Evolutionary conservation across 2,888 invertebrate species (phyloP), one percentile per base, ranked within the genome.

Genomic region (Callimorpha dominula): DNA sequence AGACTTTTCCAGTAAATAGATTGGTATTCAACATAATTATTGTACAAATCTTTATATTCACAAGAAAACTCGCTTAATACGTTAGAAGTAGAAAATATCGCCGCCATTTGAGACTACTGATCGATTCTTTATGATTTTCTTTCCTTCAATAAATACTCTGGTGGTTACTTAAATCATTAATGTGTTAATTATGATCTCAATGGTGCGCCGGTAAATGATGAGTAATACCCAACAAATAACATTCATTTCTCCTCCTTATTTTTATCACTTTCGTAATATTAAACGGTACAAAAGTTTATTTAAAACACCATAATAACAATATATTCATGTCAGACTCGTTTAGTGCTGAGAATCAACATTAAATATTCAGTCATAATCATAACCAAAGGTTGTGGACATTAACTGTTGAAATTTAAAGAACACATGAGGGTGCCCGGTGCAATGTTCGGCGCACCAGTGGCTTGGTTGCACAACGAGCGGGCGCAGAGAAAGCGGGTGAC

Each of bases 401-500:
- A 57, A 49, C 50, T 69, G 50, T 72, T 52, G 67, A 66, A 72
- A 65, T 11, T 68, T 62, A 63, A 85, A 74, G 71, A 70, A 70
- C 77, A 75, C 68, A 74, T 77, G 65, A 76, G 78, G 78, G 82
- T 81, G 79, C 72, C 79, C 82, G 43, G 68, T 74, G 82, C 77
- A 77, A 73, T 74, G 80, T 72, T 73, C 76, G 66, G 42, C 82
- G 70, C 76, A 82, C 81, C 85, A 84, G 82, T 78, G 79, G 81
- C 77, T 82, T 84, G 84, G 89, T 94, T 95, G 94, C 94, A 92
- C 94, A 93, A 93, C 90, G 80, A 90, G 91, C 91, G 86, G 85
- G 92, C 93, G 92, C 94, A 92, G 94, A 94, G 94, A 95, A 95
- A 95, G 95, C 95, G 93, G 74, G 85, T 95, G 94, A 95, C 95